A percentile compares a stretch with the other conserved stretches of the same genome.
Evolutionary conservation across 2,113 vertebrate species (phyloP).

Genomic region (Paramisgurnus dabryanus): DNA sequence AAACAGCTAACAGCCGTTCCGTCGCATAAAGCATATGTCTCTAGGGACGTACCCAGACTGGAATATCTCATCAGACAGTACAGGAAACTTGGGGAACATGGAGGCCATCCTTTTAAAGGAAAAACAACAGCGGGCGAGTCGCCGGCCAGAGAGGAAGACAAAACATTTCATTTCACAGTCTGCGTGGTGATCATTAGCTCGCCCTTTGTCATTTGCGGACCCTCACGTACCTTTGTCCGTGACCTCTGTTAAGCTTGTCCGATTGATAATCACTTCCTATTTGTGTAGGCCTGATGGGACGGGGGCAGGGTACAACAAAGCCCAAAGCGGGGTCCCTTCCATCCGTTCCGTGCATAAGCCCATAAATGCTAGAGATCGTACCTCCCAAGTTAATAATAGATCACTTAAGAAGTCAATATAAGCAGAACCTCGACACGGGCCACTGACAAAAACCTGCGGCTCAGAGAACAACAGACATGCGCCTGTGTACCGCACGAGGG

Average conservation of each 20-base stretch:
- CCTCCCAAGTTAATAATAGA: constrained; percentile 77
- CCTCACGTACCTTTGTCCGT: constrained; percentile 58
- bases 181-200: constrained; percentile 39
- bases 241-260: constrained; percentile 64
- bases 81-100: constrained; percentile 76
- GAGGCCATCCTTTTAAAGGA: constrained; percentile 70
- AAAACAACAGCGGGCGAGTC: constrained; percentile 70
- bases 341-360: constrained; percentile 73
- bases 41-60: constrained; percentile 73
- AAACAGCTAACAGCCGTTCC: constrained; percentile 63
- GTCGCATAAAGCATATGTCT: constrained; percentile 72
- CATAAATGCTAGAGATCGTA: constrained; percentile 60
- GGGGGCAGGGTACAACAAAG: constrained; percentile 65
- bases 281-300: constrained; percentile 64
- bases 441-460: constrained; percentile 60
- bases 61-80: constrained; percentile 73
- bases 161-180: constrained; percentile 61
- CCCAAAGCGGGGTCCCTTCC: constrained; percentile 64
- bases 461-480: constrained; percentile 57
- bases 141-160: constrained; percentile 63
- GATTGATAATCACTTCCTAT: constrained; percentile 72
- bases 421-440: constrained; percentile 38
- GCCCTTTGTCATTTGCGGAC: constrained; percentile 53
- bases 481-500: constrained; percentile 7
- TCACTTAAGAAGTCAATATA: constrained; percentile 80